Base-by-base conservation (phyloP, 2,113 vertebrate species). In the Centrocercus urophasianus region DNA sequence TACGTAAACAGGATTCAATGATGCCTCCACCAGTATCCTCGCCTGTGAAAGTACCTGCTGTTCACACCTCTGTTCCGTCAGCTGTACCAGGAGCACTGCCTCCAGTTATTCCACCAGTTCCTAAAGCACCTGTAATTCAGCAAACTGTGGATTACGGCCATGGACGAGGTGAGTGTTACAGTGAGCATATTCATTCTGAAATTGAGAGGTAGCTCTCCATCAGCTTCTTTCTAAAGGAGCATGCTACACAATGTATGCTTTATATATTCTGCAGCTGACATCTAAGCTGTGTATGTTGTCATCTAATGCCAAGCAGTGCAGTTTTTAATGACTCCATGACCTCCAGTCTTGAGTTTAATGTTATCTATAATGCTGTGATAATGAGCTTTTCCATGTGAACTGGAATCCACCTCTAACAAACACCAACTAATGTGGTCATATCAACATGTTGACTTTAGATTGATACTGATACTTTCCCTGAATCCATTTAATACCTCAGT, bases 71-170 rank as follows among this genome's bases (percentile, higher is more conserved):
- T 81, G 94, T 97, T 77, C 93, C 97, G 0, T 94, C 98, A 88
- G 92, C 96, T 87, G 93, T 97, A 74, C 92, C 97, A 34, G 28
- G 97, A 63, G 81, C 95, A 36, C 77, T 97, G 81, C 84, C 97
- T 85, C 77, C 98, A 72, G 97, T 97, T 92, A 94, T 98, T 95
- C 97, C 97, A 92, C 89, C 97, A 1, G 94, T 97, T 91, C 92
- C 98, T 63, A 98, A 98, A 88, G 95, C 98, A 61, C 89, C 98
- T 45, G 87, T 99, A 72, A 98, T 99, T 83, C 98, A 99, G 73
- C 99, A 99, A 95, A 99, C 99, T 7, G 99, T 99, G 85, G 99
- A 99, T 95, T 99, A 99, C 84, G 98, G 97, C 90, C 98, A 98
- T 0, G 97, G 99, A 2, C 98, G 99, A 94, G 99, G 99, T 99